A percentile compares a stretch with the other conserved stretches of the same genome.
phyloP scores from a whole-genome alignment of 2,888 invertebrate genomes.

The Drosophila suboccidentalis region DNA sequence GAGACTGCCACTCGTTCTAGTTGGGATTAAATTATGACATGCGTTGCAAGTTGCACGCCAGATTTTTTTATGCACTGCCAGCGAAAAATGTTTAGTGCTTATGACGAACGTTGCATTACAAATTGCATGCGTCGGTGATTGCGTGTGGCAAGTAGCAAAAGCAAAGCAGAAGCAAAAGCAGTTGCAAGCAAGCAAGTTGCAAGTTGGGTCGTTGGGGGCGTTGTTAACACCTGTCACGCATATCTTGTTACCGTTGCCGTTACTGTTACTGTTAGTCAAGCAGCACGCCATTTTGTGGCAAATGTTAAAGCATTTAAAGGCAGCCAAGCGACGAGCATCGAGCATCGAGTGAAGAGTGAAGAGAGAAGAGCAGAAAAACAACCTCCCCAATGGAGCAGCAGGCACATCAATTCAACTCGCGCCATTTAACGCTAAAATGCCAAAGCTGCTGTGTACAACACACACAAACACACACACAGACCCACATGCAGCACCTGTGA shows the following conservation, averaged over 20 bases:
- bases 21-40: conserved; percentile 46
- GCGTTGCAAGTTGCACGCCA: conserved; percentile 40
- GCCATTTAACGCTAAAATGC: conserved; percentile 78
- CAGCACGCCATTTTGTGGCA: conserved; percentile 51
- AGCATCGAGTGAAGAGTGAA: neutral
- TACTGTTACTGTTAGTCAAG: conserved; percentile 15
- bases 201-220: conserved; percentile 17
- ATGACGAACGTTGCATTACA: conserved; percentile 40
- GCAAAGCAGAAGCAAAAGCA: neutral
- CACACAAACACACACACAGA: conserved; percentile 23
- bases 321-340: conserved; percentile 10
- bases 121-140: conserved; percentile 39
- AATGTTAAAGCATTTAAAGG: conserved; percentile 61
- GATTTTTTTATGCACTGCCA: conserved; percentile 45
- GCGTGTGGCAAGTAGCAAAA: conserved; percentile 23
- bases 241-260: conserved; percentile 53
- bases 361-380: neutral
- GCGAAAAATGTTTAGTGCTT: conserved; percentile 18
- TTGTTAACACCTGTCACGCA: conserved; percentile 69
- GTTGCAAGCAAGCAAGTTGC: conserved; percentile 17
- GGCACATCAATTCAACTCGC: conserved; percentile 77
- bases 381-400: conserved; percentile 21
- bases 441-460: conserved; percentile 57
- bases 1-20: conserved; percentile 20
- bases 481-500: conserved; percentile 57